Evolutionary conservation across 2,797 vertebrate species (phyloP).

Genomic region (Cyclura pinguis): DNA sequence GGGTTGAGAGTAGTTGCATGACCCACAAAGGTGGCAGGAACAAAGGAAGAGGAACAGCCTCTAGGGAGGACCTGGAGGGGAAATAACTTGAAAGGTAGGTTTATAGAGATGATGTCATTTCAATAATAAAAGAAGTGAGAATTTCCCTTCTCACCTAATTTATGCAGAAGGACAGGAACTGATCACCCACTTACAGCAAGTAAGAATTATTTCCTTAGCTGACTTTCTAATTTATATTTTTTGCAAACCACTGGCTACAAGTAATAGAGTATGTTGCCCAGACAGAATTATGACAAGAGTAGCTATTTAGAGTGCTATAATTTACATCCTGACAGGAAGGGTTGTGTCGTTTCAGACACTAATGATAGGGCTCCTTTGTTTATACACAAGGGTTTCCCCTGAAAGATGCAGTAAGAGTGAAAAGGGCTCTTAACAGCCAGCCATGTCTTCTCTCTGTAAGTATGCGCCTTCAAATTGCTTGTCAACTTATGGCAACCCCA

Average conservation of each 20-base stretch:
- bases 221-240: constrained; percentile 25
- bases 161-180: not conserved
- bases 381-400: constrained; percentile 63
- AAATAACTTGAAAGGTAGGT: not conserved
- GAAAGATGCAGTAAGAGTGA: constrained; percentile 47
- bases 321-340: constrained; percentile 66
- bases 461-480: too few species aligned
- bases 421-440: constrained; percentile 22
- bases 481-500: too few species aligned
- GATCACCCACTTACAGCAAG: not conserved
- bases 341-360: constrained; percentile 52
- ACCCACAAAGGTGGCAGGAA: not conserved
- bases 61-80: not conserved
- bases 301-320: constrained; percentile 31
- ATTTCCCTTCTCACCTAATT: constrained; percentile 11
- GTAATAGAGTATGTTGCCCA: constrained; percentile 40
- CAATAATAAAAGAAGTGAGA: not conserved
- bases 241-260: constrained; percentile 15
- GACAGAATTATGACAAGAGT: constrained; percentile 38
- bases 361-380: constrained; percentile 58
- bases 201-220: constrained; percentile 19
- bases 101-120: not conserved
- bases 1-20: not conserved
- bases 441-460: too few species aligned
- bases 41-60: not conserved